Base-by-base conservation (phyloP, 23 tunicate species). In the Botrylloides violaceus region DNA sequence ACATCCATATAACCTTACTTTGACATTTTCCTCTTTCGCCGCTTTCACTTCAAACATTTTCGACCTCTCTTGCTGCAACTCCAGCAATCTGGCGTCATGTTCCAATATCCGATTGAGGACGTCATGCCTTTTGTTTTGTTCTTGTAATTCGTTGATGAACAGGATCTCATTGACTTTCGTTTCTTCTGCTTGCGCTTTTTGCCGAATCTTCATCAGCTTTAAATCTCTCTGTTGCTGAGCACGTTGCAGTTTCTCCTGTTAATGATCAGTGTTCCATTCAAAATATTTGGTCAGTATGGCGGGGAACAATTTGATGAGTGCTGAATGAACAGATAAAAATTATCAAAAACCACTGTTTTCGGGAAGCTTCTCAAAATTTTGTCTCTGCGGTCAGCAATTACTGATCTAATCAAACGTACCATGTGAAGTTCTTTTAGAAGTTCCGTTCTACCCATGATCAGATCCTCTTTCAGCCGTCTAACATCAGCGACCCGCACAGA, bases 71-170 rank as follows among this genome's bases (percentile, higher is more conserved):
- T 58, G 62, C 66, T 79, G 85, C 47, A 90, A 49, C 66, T 93
- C 92, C 71, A 85, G 88, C 7, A 86, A 36, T 29, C 92, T 76
- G 30, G 71, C 76, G 26, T 93, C 98, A 63, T 93, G 92, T 58
- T 93, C 92, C 28, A 64, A 75, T 55, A 93, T 86, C 61, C 87
- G 65, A 79, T 66, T 93, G 60, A 85, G 39, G 9, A 86, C 94
- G 34, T 93, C 98, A 66, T 86, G 88, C 29, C 94, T 74, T 63
- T 93, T 93, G 68, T 84, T 93, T 60, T 85, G 84, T 56, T 90
- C 97, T 89, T 93, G 94, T 36, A 93, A 75, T 49, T 77, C 94
- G 50, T 93, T 85, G 77, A 93, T 93, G 75, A 93, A 93, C 21
- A 84, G 81, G 29, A 93, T 86, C 56, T 93, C 98, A 50, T 61